Evolutionary conservation across 2,113 vertebrate genomes (phyloP).

Genomic region (Taurulus bubalis): DNA sequence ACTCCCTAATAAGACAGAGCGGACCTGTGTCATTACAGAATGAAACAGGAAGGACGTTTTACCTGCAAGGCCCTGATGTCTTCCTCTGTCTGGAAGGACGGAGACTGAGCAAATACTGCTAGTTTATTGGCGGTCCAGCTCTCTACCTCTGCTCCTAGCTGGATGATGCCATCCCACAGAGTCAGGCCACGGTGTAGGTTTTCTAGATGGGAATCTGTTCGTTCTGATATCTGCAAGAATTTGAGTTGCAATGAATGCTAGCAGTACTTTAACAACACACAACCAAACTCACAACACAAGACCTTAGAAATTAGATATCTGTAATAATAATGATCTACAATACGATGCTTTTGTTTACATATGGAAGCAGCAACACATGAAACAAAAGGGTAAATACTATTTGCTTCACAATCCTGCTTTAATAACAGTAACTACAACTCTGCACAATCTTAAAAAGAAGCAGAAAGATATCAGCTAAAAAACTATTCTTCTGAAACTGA

Average conservation of each 20-base stretch:
- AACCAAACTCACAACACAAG: not conserved
- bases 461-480: not conserved
- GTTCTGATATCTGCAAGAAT: slow-evolving; percentile 88
- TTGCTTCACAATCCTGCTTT: not conserved
- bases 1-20: not conserved
- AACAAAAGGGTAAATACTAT: not conserved
- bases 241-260: not conserved
- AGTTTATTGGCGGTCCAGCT: slow-evolving; percentile 82
- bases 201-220: slow-evolving; percentile 88
- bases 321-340: not conserved
- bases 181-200: slow-evolving; percentile 85
- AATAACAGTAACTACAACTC: not conserved
- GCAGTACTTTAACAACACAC: no score
- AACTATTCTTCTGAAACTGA: not conserved
- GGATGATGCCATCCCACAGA: slow-evolving; percentile 90
- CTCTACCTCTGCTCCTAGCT: slow-evolving; percentile 83
- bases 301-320: not conserved
- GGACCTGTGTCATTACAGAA: not conserved
- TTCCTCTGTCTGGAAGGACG: slow-evolving; percentile 78
- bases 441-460: not conserved
- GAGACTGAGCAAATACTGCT: slow-evolving; percentile 64
- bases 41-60: slow-evolving; percentile 31
- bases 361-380: not conserved
- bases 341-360: not conserved
- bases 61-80: slow-evolving; percentile 86